Conservation (phyloP, 2,888 invertebrate species). For the Synanthedon formicaeformis region DNA sequence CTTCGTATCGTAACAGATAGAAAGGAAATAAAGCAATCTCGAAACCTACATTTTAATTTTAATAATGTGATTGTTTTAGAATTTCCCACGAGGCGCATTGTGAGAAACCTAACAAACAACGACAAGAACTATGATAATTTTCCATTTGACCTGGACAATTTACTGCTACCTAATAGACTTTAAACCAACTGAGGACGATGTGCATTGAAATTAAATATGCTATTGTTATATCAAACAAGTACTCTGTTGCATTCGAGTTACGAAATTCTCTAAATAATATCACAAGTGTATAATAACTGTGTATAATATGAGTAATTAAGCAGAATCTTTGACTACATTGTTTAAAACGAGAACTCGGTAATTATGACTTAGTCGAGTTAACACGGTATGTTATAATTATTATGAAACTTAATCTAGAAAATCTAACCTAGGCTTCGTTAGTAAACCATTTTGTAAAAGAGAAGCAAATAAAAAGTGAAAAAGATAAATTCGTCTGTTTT, state of each 20-base stretch:
- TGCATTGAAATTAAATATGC: background rate
- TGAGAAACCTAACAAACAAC: conserved; percentile 5
- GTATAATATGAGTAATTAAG: background rate
- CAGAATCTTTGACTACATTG: background rate
- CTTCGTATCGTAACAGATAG: background rate
- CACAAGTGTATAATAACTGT: background rate
- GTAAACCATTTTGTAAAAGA: too few species aligned
- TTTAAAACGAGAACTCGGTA: background rate
- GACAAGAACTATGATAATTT: conserved; percentile 7
- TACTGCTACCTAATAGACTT: conserved; percentile 3
- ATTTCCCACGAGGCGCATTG: conserved; percentile 6
- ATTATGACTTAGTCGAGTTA: too few species aligned
- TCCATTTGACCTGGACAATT: conserved; percentile 9
- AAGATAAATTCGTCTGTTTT: too few species aligned
- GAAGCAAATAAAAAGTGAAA: too few species aligned
- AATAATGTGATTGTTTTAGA: background rate
- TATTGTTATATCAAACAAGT: background rate
- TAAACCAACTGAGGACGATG: conserved; percentile 1
- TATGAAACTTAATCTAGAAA: background rate
- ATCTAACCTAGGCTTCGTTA: too few species aligned
- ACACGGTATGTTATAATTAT: background rate
- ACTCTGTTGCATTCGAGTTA: background rate
- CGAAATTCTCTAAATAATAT: background rate
- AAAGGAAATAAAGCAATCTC: conserved; percentile 1
- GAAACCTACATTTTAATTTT: background rate